Evolutionary conservation across 2,888 invertebrate species (phyloP).

Genomic region (Hydroisotoma schaefferi): DNA sequence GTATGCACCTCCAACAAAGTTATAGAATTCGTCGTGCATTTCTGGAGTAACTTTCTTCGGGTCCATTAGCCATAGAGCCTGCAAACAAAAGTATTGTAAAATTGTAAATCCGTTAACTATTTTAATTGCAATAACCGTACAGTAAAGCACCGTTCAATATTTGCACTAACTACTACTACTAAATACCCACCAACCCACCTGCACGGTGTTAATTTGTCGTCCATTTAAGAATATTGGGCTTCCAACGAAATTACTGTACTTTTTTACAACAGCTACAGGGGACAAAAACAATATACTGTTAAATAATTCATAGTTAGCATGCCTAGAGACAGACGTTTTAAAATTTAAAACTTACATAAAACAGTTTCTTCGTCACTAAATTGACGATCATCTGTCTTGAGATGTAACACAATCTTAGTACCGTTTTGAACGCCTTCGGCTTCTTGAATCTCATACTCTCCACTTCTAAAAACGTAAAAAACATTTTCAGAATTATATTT

Average conservation of each 20-base stretch:
- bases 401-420: conserved; percentile 86
- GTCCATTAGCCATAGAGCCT: conserved; percentile 91
- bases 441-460: conserved; percentile 82
- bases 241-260: conserved; percentile 96
- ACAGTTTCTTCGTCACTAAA: conserved; percentile 83
- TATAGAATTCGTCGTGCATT: conserved; percentile 89
- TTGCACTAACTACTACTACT: background rate
- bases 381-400: conserved; percentile 83
- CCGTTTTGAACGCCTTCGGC: conserved; percentile 80
- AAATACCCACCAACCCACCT: conserved; percentile 56
- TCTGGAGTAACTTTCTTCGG: conserved; percentile 73
- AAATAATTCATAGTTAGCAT: background rate
- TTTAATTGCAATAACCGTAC: conserved; percentile 12
- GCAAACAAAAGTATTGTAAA: conserved; percentile 48
- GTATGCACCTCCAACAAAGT: conserved; percentile 77
- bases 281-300: background rate
- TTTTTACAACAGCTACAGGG: conserved; percentile 74
- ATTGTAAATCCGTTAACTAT: background rate
- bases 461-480: conserved; percentile 60
- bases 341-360: conserved; percentile 13
- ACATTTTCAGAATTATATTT: background rate
- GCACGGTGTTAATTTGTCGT: conserved; percentile 79
- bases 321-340: too few species aligned
- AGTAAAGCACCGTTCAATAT: background rate
- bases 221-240: conserved; percentile 89